These are phyloP conservation scores for Camponotus floridanus DNA, from an alignment of 1,140 invertebrate genomes.

Conservation along the genomic window DNA sequence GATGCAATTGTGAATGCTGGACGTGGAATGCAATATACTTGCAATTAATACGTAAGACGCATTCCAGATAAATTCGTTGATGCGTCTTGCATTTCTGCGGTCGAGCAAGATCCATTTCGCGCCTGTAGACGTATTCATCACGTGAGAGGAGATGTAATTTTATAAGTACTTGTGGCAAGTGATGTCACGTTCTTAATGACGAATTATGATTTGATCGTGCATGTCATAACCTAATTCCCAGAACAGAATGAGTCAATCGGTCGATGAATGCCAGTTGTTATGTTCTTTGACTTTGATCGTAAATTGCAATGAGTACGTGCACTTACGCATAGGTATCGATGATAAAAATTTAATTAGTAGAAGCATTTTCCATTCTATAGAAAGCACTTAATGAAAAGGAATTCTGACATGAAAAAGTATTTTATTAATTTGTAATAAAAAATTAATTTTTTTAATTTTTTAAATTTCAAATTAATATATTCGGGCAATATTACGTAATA, in stretches of 20 bases:
- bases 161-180: conserved; percentile 15
- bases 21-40: conserved; percentile 38
- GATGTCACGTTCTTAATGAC: conserved; percentile 28
- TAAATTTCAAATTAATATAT: neutral
- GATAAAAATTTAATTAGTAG: conserved; percentile 13
- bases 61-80: conserved; percentile 29
- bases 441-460: neutral
- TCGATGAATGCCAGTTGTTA: conserved; percentile 38
- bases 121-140: neutral
- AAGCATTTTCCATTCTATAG: neutral
- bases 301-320: neutral
- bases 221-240: conserved; percentile 48
- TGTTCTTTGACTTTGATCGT: conserved; percentile 23
- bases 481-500: neutral
- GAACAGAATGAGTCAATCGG: conserved; percentile 40
- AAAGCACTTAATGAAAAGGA: neutral
- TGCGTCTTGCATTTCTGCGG: conserved; percentile 27
- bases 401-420: neutral
- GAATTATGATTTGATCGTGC: conserved; percentile 40
- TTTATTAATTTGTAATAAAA: neutral
- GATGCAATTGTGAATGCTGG: conserved; percentile 63
- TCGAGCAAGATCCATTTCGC: neutral
- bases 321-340: neutral
- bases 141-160: conserved; percentile 21
- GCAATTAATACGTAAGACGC: conserved; percentile 37